Evolutionary conservation across 2,888 invertebrate species (phyloP).

Genomic region (Thyatira batis): DNA sequence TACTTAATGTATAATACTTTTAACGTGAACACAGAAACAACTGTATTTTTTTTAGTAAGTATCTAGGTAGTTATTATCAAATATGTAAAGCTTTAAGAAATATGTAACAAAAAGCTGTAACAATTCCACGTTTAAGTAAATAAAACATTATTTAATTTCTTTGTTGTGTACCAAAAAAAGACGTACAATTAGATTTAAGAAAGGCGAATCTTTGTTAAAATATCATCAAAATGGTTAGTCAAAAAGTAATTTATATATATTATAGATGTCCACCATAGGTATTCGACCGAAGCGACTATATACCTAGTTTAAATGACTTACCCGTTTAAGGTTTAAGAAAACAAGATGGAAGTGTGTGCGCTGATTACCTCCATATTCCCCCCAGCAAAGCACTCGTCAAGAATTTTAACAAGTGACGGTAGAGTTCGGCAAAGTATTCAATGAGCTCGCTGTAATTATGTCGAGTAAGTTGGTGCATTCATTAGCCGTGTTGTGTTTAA

Average conservation of each 20-base stretch:
- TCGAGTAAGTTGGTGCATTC: conserved; percentile 66
- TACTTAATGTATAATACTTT: conserved; percentile 8
- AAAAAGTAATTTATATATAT: no score
- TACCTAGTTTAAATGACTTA: background rate
- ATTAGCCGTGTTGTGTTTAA: conserved; percentile 67
- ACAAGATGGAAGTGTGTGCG: conserved; percentile 17
- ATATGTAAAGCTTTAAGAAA: no score
- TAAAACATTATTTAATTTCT: no score
- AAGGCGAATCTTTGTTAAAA: no score
- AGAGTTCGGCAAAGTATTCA: conserved; percentile 63
- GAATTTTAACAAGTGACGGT: conserved; percentile 61
- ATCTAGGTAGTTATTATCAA: no score
- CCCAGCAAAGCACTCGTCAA: conserved; percentile 33
- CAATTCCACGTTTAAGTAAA: no score
- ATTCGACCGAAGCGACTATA: no score
- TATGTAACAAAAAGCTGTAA: no score
- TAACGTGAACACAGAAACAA: background rate
- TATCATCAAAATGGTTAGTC: no score
- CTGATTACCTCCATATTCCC: conserved; percentile 23
- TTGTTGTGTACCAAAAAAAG: no score
- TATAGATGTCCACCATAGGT: no score
- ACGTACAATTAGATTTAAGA: no score
- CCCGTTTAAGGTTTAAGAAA: conserved; percentile 3
- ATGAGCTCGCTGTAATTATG: conserved; percentile 69
- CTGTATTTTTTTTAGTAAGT: background rate